These are phyloP conservation scores for Chalcis sispes DNA, from an alignment of 2,888 invertebrate genomes.

Conservation along the genomic window DNA sequence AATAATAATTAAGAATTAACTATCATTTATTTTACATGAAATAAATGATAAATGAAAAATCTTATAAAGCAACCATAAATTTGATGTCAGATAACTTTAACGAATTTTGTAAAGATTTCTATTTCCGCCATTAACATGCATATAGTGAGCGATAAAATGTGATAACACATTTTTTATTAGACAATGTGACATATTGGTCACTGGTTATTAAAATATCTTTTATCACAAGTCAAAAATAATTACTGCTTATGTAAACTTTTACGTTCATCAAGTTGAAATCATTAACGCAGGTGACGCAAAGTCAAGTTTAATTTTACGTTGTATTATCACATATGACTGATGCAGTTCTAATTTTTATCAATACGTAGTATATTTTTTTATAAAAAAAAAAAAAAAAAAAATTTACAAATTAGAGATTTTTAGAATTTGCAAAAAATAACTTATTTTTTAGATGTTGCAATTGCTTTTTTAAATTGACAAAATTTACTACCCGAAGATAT, in stretches of 20 bases:
- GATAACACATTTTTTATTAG: slow-evolving; percentile 33
- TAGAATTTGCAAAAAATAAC: neutral
- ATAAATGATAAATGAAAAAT: no score
- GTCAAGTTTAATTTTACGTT: slow-evolving; percentile 26
- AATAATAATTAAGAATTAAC: no score
- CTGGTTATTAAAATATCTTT: slow-evolving; percentile 29
- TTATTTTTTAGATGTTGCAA: neutral
- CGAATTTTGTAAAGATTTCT: no score
- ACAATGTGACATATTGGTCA: slow-evolving; percentile 26
- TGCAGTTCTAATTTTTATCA: no score
- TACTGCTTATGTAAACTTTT: slow-evolving; percentile 23
- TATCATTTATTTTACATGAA: no score
- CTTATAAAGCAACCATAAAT: neutral
- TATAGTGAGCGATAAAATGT: slow-evolving; percentile 12
- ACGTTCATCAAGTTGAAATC: slow-evolving; percentile 1
- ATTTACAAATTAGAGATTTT: no score
- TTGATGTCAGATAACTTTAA: neutral
- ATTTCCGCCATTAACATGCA: slow-evolving; percentile 22
- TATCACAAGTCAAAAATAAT: slow-evolving; percentile 33
- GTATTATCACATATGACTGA: no score
- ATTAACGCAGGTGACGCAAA: slow-evolving; percentile 15
- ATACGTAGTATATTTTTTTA: no score
- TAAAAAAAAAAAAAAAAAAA: no score
- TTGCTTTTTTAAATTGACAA: neutral
- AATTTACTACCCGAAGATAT: no score